phyloP scores from a whole-genome alignment of 1,140 invertebrate species.

The Cherax destructor region DNA sequence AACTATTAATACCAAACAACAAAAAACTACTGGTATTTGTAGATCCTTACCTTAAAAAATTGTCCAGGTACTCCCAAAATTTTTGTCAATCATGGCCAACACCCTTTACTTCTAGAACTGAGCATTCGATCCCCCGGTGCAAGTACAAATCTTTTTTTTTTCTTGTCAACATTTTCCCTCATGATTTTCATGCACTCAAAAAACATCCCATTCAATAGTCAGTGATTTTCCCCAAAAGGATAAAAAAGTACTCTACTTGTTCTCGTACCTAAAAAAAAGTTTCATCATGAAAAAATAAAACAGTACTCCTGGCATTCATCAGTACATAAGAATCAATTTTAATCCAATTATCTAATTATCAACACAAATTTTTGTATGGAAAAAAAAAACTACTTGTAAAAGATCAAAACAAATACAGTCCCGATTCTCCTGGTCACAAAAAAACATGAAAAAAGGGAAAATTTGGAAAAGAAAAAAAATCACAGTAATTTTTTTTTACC shows the following conservation, averaged over 20 bases:
- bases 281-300: background rate
- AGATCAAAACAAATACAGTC: no score
- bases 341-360: no score
- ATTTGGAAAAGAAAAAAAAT: no score
- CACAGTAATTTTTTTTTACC: no score
- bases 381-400: no score
- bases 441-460: no score
- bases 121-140: conserved; percentile 90
- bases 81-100: conserved; percentile 89
- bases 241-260: conserved; percentile 75
- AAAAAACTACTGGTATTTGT: background rate
- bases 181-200: conserved; percentile 92
- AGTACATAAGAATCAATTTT: no score
- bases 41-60: conserved; percentile 85
- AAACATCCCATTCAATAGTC: conserved; percentile 94
- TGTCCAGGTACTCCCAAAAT: conserved; percentile 92
- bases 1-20: no score
- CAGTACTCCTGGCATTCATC: no score
- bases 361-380: no score
- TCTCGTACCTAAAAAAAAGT: conserved; percentile 65
- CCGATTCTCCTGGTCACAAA: no score
- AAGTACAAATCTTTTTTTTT: conserved; percentile 95
- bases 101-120: conserved; percentile 91
- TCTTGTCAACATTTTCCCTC: conserved; percentile 95
- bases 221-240: conserved; percentile 91